A percentile compares a stretch with the other conserved stretches of the same genome.
Conservation (phyloP, 2,888 invertebrate genomes). For the Acrocyrtus sp. region DNA sequence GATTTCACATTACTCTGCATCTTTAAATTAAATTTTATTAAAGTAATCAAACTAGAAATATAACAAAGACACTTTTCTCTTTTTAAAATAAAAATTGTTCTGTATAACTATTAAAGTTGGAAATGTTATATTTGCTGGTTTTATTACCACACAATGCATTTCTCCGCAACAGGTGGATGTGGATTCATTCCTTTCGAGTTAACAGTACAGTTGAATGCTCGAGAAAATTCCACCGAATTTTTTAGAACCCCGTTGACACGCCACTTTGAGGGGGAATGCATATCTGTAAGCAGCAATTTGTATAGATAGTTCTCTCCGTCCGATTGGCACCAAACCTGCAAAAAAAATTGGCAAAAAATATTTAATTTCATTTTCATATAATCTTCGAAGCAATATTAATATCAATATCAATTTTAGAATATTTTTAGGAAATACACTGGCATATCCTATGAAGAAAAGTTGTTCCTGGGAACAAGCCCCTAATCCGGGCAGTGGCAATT, state of each 20-base stretch:
- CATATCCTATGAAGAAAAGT: constrained; percentile 90
- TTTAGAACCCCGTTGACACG: constrained; percentile 70
- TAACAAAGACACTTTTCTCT: too few species aligned
- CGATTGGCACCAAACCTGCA: constrained; percentile 88
- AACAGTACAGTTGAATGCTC: constrained; percentile 68
- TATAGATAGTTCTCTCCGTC: constrained; percentile 79
- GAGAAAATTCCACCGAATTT: constrained; percentile 69
- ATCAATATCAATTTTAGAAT: too few species aligned
- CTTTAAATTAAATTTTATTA: too few species aligned
- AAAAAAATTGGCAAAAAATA: too few species aligned
- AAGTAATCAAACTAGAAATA: too few species aligned
- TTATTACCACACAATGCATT: constrained; percentile 67
- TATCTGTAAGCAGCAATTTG: constrained; percentile 74
- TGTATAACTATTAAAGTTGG: too few species aligned
- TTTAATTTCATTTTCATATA: too few species aligned
- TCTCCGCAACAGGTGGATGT: constrained; percentile 64
- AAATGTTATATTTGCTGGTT: too few species aligned
- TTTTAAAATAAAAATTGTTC: too few species aligned
- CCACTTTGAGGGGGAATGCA: constrained; percentile 78
- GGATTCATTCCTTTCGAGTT: constrained; percentile 70
- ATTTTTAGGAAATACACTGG: too few species aligned
- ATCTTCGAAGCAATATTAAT: too few species aligned
- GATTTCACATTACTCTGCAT: too few species aligned
- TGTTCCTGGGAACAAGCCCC: constrained; percentile 77
- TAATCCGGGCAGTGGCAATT: constrained; percentile 75